A percentile compares a stretch with the other conserved stretches of the same genome.
These are phyloP conservation scores for Lasioglossum leucozonium DNA, from an alignment of 2,888 invertebrate species.

Conservation along the genomic window DNA sequence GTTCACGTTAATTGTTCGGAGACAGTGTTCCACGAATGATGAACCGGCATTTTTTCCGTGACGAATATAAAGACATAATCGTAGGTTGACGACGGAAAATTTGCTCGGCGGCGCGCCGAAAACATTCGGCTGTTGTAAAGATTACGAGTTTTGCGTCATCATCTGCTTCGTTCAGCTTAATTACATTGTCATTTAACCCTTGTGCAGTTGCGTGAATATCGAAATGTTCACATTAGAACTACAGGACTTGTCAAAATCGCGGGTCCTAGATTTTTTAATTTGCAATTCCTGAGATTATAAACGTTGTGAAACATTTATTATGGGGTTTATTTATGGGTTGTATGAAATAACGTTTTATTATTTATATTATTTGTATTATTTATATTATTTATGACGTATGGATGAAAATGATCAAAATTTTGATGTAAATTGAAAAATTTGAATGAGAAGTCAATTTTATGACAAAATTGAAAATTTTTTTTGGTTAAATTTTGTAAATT, in stretches of 20 bases:
- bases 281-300: neutral
- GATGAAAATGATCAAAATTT: too few relatives aligned
- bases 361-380: too few relatives aligned
- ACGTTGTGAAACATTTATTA: too few relatives aligned
- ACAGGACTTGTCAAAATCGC: neutral
- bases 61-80: slow-evolving; percentile 6
- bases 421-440: too few relatives aligned
- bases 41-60: slow-evolving; percentile 23
- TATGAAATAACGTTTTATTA: too few relatives aligned
- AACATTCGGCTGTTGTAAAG: slow-evolving; percentile 6
- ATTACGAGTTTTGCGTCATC: slow-evolving; percentile 4
- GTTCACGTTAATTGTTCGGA: slow-evolving; percentile 1
- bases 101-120: neutral
- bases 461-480: neutral
- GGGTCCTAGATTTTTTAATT: neutral
- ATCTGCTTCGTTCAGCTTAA: too few relatives aligned
- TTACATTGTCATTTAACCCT: neutral
- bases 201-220: neutral
- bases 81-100: slow-evolving; percentile 9
- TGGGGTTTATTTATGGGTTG: too few relatives aligned
- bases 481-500: too few relatives aligned
- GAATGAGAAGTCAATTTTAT: neutral
- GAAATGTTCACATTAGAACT: neutral
- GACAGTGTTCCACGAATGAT: slow-evolving; percentile 27
- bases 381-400: too few relatives aligned